Conservation (phyloP, 2,888 invertebrate species). For the Orthosia gothica region DNA sequence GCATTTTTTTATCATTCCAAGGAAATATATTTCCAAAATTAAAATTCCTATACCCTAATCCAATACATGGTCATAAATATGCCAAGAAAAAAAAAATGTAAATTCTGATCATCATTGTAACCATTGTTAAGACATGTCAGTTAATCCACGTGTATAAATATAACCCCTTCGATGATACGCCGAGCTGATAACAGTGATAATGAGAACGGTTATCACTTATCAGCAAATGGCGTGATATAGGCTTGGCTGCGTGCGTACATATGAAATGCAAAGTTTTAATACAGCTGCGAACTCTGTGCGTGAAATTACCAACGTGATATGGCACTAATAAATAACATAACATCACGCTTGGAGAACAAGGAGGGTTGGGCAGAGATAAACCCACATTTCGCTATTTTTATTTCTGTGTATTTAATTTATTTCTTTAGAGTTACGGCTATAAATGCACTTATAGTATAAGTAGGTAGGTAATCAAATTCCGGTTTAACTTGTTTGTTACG, state of each 20-base stretch:
- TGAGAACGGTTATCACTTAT: conserved; percentile 68
- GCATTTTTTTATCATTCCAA: too few relatives aligned
- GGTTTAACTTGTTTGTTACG: conserved; percentile 26
- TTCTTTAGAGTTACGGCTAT: neutral
- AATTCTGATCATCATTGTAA: neutral
- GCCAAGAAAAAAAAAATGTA: too few relatives aligned
- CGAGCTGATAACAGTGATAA: conserved; percentile 67
- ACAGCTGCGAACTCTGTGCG: neutral
- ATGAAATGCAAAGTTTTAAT: conserved; percentile 40
- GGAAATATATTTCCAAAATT: too few relatives aligned
- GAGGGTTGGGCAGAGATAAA: too few relatives aligned
- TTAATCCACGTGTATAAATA: conserved; percentile 50
- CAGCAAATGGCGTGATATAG: conserved; percentile 67
- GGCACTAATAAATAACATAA: neutral
- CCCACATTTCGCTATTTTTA: too few relatives aligned
- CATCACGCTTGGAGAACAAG: too few relatives aligned
- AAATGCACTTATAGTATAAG: neutral
- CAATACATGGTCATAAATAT: neutral
- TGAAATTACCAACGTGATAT: neutral
- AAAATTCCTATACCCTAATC: too few relatives aligned
- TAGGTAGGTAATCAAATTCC: neutral
- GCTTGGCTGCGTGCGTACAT: conserved; percentile 43
- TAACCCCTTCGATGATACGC: conserved; percentile 46
- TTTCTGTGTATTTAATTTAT: neutral
- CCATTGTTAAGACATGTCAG: conserved; percentile 14